Conservation (phyloP, 2,888 invertebrate species). For the Pogonocherus hispidulus region DNA sequence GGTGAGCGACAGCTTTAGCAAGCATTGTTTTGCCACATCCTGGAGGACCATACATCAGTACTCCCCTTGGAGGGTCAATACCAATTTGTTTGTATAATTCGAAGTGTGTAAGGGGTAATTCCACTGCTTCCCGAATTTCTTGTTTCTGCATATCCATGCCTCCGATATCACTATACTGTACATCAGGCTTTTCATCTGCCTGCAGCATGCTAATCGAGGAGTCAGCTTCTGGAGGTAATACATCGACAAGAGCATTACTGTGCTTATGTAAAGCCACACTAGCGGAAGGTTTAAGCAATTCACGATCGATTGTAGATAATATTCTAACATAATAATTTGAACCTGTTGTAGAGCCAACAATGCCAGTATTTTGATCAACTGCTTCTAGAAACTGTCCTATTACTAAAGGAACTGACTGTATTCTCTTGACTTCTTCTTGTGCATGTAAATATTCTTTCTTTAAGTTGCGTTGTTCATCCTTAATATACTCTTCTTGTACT, state of each 20-base stretch:
- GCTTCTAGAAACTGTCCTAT: constrained; percentile 99
- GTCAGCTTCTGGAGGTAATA: constrained; percentile 98
- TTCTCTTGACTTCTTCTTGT: constrained; percentile 97
- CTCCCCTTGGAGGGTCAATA: constrained; percentile 92
- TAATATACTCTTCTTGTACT: constrained; percentile 99
- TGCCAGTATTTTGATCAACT: constrained; percentile 99
- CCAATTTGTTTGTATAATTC: constrained; percentile 99
- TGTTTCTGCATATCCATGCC: constrained; percentile 99
- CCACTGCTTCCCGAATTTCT: constrained; percentile 98
- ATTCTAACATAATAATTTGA: constrained; percentile 99
- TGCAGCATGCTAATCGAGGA: constrained; percentile 98
- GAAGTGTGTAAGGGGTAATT: constrained; percentile 97
- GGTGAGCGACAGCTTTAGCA: constrained; percentile 98
- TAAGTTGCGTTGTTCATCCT: constrained; percentile 98
- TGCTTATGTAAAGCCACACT: constrained; percentile 99
- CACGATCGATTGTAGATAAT: constrained; percentile 97
- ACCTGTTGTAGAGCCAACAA: constrained; percentile 80
- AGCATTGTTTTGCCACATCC: constrained; percentile 99
- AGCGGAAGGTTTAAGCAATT: constrained; percentile 96
- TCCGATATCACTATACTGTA: constrained; percentile 97
- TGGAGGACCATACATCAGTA: constrained; percentile 99
- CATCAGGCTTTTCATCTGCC: constrained; percentile 98
- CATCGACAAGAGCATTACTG: constrained; percentile 99
- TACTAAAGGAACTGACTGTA: constrained; percentile 98
- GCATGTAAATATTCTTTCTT: constrained; percentile 99